Conservation (phyloP, 2,797 vertebrate genomes). For the Pseudochirops corinnae region DNA sequence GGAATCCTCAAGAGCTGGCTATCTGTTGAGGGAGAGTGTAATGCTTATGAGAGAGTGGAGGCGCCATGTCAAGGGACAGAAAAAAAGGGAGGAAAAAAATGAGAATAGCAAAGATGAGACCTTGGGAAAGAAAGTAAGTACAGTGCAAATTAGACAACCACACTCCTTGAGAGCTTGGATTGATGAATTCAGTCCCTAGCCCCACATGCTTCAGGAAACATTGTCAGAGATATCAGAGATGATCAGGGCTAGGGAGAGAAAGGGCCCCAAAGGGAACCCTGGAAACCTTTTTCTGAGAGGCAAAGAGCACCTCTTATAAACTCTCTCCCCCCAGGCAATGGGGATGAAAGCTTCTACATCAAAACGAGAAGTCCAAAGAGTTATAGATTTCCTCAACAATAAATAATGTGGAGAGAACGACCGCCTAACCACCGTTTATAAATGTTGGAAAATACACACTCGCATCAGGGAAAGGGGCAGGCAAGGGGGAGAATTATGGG, state of each 20-base stretch:
- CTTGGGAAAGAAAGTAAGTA: conserved; percentile 34
- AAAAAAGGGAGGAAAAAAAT: conserved; percentile 46
- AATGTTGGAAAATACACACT: conserved; percentile 79
- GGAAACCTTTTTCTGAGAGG: conserved; percentile 79
- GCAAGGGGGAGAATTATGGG: conserved; percentile 72
- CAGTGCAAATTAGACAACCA: conserved; percentile 44
- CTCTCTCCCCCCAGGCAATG: conserved; percentile 73
- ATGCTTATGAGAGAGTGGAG: conserved; percentile 17
- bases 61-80: not conserved
- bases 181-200: conserved; percentile 76
- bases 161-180: conserved; percentile 71
- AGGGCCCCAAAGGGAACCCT: conserved; percentile 78
- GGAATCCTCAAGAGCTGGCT: conserved; percentile 35
- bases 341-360: conserved; percentile 79
- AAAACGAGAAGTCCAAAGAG: conserved; percentile 80
- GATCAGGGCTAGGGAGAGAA: conserved; percentile 79
- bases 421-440: conserved; percentile 77
- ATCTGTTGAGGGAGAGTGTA: not conserved
- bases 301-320: conserved; percentile 78
- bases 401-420: conserved; percentile 81
- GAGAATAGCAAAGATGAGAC: conserved; percentile 52
- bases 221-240: conserved; percentile 77
- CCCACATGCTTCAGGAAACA: conserved; percentile 74
- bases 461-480: conserved; percentile 38
- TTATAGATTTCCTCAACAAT: conserved; percentile 82